Evolutionary conservation across 2,888 invertebrate species (phyloP), one percentile per base, ranked within the genome.

Genomic region (Nyleta sp.): DNA sequence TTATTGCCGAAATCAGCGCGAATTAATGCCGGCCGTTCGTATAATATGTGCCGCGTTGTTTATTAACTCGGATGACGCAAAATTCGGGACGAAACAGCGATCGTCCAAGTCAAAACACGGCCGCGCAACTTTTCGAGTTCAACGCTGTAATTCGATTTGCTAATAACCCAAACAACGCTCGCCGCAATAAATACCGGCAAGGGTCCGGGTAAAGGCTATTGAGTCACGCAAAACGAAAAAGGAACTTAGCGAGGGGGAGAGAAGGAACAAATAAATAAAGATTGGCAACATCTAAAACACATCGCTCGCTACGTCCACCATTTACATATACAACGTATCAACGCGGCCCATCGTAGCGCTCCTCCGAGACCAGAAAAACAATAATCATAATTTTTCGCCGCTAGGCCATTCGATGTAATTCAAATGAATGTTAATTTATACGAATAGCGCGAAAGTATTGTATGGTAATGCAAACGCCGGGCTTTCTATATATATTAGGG

Each of bases 361-460:
- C 60, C 35, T 31, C 35, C n/a, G 59, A 5, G 53, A 48, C 53
- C 60, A 22, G 52, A 38, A 48, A 74, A 62, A 60, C 60, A 67
- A 68, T 74, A 74, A 74, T 67, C 52, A 67, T 74, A 74, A 59
- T 74, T 68, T 67, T 44, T 67, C 48, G 18, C 22, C 24, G 44
- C 53, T 13, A 33, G 13, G 59, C 15, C n/a, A 42, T 67, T 60
- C 60, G 68, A 68, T 60, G 68, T 62, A 67, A 74, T 67, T 59
- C 67, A 74, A 67, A 74, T 67, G 60, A 74, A 68, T 75, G 68
- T 75, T 75, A 75, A 75, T 75, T 67, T 68, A 74, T 67, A 74
- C 60, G 59, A 60, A 74, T 67, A 59, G 60, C 60, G 44, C 59
- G 40, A 68, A 74, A 74, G 53, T 67, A 68, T 74, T 74, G 74